A percentile compares a stretch with the other conserved stretches of the same genome.
These are phyloP conservation scores for Tillus elongatus DNA, from an alignment of 2,888 invertebrate genomes.

Conservation along the genomic window DNA sequence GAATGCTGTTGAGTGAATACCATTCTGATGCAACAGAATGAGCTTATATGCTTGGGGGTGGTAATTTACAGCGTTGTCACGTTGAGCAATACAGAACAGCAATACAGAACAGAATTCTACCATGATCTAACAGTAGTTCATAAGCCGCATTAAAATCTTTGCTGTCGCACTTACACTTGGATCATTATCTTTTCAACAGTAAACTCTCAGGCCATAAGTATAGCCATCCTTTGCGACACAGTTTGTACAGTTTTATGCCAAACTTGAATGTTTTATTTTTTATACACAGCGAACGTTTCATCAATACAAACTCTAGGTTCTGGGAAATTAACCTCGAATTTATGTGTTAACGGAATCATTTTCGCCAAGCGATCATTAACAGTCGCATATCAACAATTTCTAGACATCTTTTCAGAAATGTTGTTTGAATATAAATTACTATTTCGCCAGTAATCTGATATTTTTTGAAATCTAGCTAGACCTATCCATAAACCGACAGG, in stretches of 20 bases:
- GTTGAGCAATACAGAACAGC: too few relatives aligned
- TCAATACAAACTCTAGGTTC: conserved; percentile 23
- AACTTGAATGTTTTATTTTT: conserved; percentile 24
- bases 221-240: conserved; percentile 15
- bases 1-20: too few relatives aligned
- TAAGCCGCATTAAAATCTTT: conserved; percentile 22
- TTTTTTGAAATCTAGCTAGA: neutral
- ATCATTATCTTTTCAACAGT: conserved; percentile 13
- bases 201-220: conserved; percentile 14
- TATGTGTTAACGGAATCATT: conserved; percentile 17
- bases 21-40: too few relatives aligned
- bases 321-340: conserved; percentile 21
- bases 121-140: conserved; percentile 20
- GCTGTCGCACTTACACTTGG: conserved; percentile 5
- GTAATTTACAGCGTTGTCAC: too few relatives aligned
- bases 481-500: neutral
- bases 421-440: conserved; percentile 1
- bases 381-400: conserved; percentile 10
- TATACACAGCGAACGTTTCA: conserved; percentile 21
- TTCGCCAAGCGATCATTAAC: conserved; percentile 14
- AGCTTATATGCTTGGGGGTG: too few relatives aligned
- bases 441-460: conserved; percentile 2
- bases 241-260: conserved; percentile 20
- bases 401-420: conserved; percentile 10
- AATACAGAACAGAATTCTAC: too few relatives aligned